These are phyloP conservation scores for Catonia carolina DNA, from an alignment of 2,888 invertebrate genomes.

Conservation along the genomic window DNA sequence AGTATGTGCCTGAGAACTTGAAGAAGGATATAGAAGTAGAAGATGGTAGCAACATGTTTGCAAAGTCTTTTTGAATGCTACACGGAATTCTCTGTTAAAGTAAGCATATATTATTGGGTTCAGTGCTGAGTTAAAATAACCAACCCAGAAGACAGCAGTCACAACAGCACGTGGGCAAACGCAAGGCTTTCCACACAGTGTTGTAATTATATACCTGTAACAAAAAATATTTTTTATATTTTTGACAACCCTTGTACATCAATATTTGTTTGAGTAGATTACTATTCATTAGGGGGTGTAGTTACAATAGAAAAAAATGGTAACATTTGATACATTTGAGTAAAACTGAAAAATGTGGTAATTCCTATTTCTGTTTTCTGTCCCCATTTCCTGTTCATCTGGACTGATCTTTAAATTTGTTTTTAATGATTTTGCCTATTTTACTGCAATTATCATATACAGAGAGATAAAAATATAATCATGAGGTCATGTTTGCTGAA, in stretches of 20 bases:
- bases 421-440: too few relatives aligned
- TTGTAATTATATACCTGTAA: slow-evolving; percentile 76
- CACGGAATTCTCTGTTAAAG: slow-evolving; percentile 94
- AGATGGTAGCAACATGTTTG: slow-evolving; percentile 62
- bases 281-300: too few relatives aligned
- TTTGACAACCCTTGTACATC: background rate
- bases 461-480: too few relatives aligned
- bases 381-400: too few relatives aligned
- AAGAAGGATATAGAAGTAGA: slow-evolving; percentile 38
- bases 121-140: slow-evolving; percentile 94
- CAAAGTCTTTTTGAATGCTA: slow-evolving; percentile 86
- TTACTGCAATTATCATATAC: too few relatives aligned
- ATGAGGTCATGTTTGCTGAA: too few relatives aligned
- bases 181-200: slow-evolving; percentile 65
- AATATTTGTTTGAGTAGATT: too few relatives aligned
- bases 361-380: too few relatives aligned
- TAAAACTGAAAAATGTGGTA: too few relatives aligned
- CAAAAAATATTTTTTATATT: slow-evolving; percentile 39
- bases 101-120: slow-evolving; percentile 97
- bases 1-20: slow-evolving; percentile 40
- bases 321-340: background rate
- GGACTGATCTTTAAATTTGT: too few relatives aligned
- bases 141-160: slow-evolving; percentile 92
- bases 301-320: background rate
- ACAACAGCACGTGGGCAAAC: slow-evolving; percentile 80